A percentile compares a stretch with the other conserved stretches of the same genome.
These are phyloP conservation scores for Percina caprodes DNA, from an alignment of 2,113 vertebrate genomes.

Conservation along the genomic window DNA sequence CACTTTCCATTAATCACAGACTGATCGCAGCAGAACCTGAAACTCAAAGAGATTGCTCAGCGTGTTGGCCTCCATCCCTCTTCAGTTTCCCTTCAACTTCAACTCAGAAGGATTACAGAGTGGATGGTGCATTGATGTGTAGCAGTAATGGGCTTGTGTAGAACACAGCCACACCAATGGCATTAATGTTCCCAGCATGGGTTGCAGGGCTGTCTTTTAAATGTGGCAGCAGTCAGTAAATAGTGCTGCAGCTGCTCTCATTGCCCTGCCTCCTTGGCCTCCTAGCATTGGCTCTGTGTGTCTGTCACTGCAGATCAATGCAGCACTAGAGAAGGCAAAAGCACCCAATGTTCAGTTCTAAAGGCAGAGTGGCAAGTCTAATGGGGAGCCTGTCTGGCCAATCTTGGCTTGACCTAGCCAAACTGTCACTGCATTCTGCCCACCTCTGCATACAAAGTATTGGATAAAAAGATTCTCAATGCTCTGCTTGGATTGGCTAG, in stretches of 20 bases:
- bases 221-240: slow-evolving; percentile 43
- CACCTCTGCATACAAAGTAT: slow-evolving; percentile 37
- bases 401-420: slow-evolving; percentile 44
- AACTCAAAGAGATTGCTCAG: slow-evolving; percentile 29
- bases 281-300: slow-evolving; percentile 32
- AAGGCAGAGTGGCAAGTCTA: slow-evolving; percentile 49
- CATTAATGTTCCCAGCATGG: slow-evolving; percentile 10
- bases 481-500: slow-evolving; percentile 18
- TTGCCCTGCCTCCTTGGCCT: slow-evolving; percentile 28
- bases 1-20: slow-evolving; percentile 48
- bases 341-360: slow-evolving; percentile 61
- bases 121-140: slow-evolving; percentile 8
- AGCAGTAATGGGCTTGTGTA: slow-evolving; percentile 4
- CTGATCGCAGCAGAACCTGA: slow-evolving; percentile 38
- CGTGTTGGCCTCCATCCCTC: slow-evolving; percentile 4
- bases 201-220: slow-evolving; percentile 7
- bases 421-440: slow-evolving; percentile 49
- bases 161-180: slow-evolving; percentile 6
- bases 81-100: slow-evolving; percentile 30
- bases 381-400: slow-evolving; percentile 51
- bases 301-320: slow-evolving; percentile 60
- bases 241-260: slow-evolving; percentile 28
- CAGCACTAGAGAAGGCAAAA: slow-evolving; percentile 25
- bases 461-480: slow-evolving; percentile 28
- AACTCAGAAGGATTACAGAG: slow-evolving; percentile 25